Percentiles rank a stretch among this genome's conserved stretches.
phyloP scores from a whole-genome alignment of 2,797 vertebrate genomes.

The Mormyrops attenuatus region DNA sequence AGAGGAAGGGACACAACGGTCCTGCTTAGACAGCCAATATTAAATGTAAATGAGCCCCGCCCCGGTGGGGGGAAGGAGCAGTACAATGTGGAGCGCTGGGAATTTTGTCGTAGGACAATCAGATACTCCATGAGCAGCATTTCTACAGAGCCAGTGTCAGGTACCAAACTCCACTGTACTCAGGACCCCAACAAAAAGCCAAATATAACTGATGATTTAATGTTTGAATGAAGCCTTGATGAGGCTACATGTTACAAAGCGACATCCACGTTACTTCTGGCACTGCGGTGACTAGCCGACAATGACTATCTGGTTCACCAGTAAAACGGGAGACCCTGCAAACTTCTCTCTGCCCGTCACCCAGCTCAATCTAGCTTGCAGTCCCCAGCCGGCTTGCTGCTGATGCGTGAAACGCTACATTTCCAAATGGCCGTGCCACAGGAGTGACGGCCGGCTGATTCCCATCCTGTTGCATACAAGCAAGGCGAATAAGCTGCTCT shows the following conservation, averaged over 20 bases:
- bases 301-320: constrained; percentile 37
- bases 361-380: constrained; percentile 46
- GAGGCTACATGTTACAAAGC: constrained; percentile 24
- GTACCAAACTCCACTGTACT: neutral
- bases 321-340: constrained; percentile 41
- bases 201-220: constrained; percentile 24
- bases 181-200: neutral
- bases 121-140: neutral
- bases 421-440: constrained; percentile 27
- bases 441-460: neutral
- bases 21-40: constrained; percentile 68
- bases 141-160: neutral
- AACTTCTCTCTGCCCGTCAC: constrained; percentile 44
- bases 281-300: constrained; percentile 25
- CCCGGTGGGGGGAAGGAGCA: neutral
- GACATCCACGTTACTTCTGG: constrained; percentile 13
- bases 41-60: constrained; percentile 58
- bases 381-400: constrained; percentile 35
- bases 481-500: neutral
- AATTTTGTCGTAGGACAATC: neutral
- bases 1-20: constrained; percentile 53
- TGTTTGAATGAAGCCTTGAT: constrained; percentile 27
- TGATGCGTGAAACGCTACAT: constrained; percentile 27
- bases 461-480: neutral
- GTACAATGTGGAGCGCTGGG: neutral